Evolutionary conservation across 2,113 vertebrate species (phyloP), one percentile per base, ranked within the genome.

Genomic region (Pelvicachromis taeniatus): DNA sequence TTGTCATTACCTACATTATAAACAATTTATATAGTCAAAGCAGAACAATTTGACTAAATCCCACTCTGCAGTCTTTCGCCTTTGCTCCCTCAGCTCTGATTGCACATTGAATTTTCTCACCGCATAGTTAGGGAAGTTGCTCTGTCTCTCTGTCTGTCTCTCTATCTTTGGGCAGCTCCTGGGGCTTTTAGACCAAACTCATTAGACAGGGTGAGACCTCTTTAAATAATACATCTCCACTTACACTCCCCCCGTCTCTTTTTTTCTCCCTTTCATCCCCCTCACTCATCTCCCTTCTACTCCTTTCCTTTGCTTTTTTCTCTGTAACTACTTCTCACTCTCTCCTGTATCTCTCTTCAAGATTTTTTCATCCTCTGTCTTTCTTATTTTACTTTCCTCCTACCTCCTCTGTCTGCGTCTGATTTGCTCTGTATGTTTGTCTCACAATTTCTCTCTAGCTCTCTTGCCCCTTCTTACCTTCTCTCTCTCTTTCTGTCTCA

Each of bases 141-240:
- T 92, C 56, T 83, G 73, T 88, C 83, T 90, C 70, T 91, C 61
- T 87, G 81, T 88, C 88, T 87, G 70, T 87, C 85, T 91, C 52
- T 86, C 83, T 85, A 52, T 91, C 92, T 94, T 78, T 88, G 86
- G 90, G 94, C 91, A 78, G 85, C 90, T 94, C 94, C 87, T 88
- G 81, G 87, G 91, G 92, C 94, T 94, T 93, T 94, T 90, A 93
- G 94, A 94, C 92, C 93, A 95, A 95, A 94, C 92, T 95, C 93
- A 95, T 95, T 94, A 95, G 94, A 95, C 84, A 88, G 92, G 94
- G 94, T 95, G 94, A 95, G 94, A 95, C 94, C 95, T 92, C 91
- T 95, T 95, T 95, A 95, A 95, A 95, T 95, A 95, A 95, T 95
- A 95, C 92, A 95, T 94, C 87, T 87, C 87, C 86, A 90, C 92